These are phyloP conservation scores for Ceratina japonica DNA, from an alignment of 1,140 invertebrate species.

Conservation along the genomic window DNA sequence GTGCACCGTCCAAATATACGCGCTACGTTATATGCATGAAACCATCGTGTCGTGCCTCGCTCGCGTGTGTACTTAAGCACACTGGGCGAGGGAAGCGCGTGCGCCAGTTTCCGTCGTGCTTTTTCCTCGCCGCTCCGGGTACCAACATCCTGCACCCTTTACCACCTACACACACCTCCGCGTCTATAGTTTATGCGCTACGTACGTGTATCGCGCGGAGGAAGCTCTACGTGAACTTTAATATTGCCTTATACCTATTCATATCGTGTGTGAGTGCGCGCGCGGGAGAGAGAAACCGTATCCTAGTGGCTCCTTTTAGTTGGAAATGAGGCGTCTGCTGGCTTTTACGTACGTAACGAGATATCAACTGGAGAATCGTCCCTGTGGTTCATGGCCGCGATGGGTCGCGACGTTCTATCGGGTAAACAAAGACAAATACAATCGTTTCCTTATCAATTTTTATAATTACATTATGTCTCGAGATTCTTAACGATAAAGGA, in stretches of 20 bases:
- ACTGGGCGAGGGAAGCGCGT: neutral
- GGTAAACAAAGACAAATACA: neutral
- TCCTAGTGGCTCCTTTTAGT: conserved; percentile 37
- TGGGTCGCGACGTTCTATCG: neutral
- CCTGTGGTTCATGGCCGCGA: too few relatives aligned
- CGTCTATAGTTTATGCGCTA: conserved; percentile 5
- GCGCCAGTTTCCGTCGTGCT: conserved; percentile 10
- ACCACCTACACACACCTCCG: neutral
- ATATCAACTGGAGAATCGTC: conserved; percentile 3
- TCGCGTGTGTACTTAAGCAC: conserved; percentile 50
- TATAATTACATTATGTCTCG: neutral
- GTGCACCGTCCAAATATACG: conserved; percentile 55
- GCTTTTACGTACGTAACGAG: conserved; percentile 9
- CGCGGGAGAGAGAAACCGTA: conserved; percentile 1
- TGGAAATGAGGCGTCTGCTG: conserved; percentile 46
- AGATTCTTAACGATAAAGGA: neutral
- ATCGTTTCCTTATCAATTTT: neutral
- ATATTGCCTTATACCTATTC: conserved; percentile 65
- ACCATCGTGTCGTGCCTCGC: conserved; percentile 38
- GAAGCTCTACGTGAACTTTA: conserved; percentile 53
- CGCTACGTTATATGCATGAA: conserved; percentile 49
- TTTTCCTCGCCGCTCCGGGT: conserved; percentile 8
- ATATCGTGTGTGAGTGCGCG: conserved; percentile 24
- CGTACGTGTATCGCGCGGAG: conserved; percentile 25
- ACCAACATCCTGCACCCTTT: conserved; percentile 15